phyloP scores from a whole-genome alignment of 1,140 invertebrate species.

The Drosophila micromelanica region DNA sequence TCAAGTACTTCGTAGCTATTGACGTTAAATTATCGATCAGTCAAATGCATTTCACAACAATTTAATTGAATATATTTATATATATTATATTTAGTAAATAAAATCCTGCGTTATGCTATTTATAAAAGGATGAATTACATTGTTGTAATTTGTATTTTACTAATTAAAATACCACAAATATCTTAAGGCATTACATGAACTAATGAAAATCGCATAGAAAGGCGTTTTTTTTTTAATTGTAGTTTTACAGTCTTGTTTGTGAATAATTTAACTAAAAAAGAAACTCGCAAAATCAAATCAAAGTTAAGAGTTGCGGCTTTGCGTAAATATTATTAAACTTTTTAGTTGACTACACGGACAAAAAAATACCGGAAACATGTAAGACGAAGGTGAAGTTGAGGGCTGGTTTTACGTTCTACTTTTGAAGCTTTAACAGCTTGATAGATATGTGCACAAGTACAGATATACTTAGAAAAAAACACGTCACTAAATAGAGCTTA shows the following conservation, averaged over 20 bases:
- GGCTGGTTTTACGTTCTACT: slow-evolving; percentile 41
- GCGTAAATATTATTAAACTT: slow-evolving; percentile 10
- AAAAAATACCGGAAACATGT: slow-evolving; percentile 45
- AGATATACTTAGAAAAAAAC: slow-evolving; percentile 7
- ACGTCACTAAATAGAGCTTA: slow-evolving; percentile 35
- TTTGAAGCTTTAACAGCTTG: slow-evolving; percentile 40
- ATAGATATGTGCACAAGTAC: slow-evolving; percentile 1
- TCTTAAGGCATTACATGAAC: no score
- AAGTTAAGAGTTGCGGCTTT: not conserved
- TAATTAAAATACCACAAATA: no score
- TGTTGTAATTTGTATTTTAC: no score
- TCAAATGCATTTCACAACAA: no score
- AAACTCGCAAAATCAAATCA: no score
- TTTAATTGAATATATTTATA: no score
- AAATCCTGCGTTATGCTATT: no score
- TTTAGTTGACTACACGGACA: slow-evolving; percentile 27
- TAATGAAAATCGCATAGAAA: no score
- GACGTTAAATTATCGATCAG: no score
- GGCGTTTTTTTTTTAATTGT: not conserved
- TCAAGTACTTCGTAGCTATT: no score
- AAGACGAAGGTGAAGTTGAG: slow-evolving; percentile 67
- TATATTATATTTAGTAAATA: no score
- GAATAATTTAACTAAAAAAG: not conserved
- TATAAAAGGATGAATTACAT: no score
- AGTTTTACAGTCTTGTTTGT: not conserved